Evolutionary conservation across 2,797 vertebrate genomes (phyloP), one percentile per base, ranked within the genome.

Genomic region (Trichosurus vulpecula): DNA sequence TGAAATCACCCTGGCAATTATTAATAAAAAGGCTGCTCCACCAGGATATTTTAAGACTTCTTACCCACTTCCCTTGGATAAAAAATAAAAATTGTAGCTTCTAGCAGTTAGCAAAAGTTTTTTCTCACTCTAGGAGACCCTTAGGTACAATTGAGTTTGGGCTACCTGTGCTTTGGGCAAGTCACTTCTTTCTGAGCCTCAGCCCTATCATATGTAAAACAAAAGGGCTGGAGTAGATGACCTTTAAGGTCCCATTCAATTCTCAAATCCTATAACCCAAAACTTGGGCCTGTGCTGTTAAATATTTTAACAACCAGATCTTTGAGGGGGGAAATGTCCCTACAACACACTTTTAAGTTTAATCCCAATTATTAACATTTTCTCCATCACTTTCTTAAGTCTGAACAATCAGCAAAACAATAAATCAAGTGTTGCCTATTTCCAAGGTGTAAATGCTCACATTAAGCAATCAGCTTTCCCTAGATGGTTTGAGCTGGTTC

Each of bases 1-100:
- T 97, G 92, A 98, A 97, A 91, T 90, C 94, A 98, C 92, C 95
- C 93, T 95, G 51, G 92, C 91, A 96, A 95, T 95, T 98, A 94
- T 93, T 97, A 97, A 95, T 93, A 96, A 92, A 58, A 74, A 96
- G 94, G 92, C 56, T 97, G 47, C 56, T 96, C 93, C 95, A 97
- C 90, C 94, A 97, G 92, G 35, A 41, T 90, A 95, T 95, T 96
- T 96, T 61, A 54, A 97, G 92, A 47, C 52, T 97, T 97, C 93
- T 96, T 95, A 52, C 61, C 94, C 22, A 87, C 96, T 96, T 97
- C 94, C 90, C 95, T 97, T 95, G 94, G 92, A 95, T 52, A 96
- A 98, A 94, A 91, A 94, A 58, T 90, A 87, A 87, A 47, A 87
- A 51, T 47, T 30, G 14, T 6, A 87, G 94, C 94, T 96, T 90